Percentiles rank a stretch among this genome's conserved stretches.
phyloP scores from a whole-genome alignment of 2,113 vertebrate species.

The Poeciliopsis retropinna region DNA sequence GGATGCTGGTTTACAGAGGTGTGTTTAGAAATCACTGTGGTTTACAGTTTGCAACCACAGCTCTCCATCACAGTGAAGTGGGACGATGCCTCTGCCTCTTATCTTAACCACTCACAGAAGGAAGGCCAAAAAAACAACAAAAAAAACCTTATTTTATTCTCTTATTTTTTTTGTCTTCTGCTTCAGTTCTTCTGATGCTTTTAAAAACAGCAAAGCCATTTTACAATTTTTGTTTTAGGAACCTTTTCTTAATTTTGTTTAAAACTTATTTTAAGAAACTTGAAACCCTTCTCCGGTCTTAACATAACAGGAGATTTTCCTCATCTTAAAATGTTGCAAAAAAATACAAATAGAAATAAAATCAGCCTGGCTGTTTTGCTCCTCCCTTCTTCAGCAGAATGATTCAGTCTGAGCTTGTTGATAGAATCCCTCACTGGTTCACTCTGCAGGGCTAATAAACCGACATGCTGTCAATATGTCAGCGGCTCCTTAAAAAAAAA shows the following conservation, averaged over 20 bases:
- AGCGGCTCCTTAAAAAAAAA: background rate
- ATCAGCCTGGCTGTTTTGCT: background rate
- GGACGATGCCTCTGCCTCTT: too few relatives aligned
- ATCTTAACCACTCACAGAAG: too few relatives aligned
- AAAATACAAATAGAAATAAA: too few relatives aligned
- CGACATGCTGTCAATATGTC: background rate
- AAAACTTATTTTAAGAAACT: background rate
- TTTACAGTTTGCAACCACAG: too few relatives aligned
- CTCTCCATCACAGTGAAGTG: too few relatives aligned
- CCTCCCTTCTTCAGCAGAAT: background rate
- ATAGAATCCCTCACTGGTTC: background rate
- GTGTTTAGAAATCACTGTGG: too few relatives aligned
- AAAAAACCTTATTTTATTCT: too few relatives aligned
- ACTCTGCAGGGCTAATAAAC: background rate
- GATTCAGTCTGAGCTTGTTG: background rate
- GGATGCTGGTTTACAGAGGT: background rate
- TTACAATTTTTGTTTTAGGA: too few relatives aligned
- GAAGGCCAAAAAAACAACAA: too few relatives aligned
- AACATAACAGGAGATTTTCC: background rate
- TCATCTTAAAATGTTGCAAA: background rate
- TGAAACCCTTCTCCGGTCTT: background rate
- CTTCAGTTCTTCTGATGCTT: too few relatives aligned
- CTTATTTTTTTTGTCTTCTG: too few relatives aligned
- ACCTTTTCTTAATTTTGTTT: background rate
- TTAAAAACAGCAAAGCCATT: too few relatives aligned